Base-by-base conservation (phyloP, 2,888 invertebrate genomes). In the Ametastegia equiseti region DNA sequence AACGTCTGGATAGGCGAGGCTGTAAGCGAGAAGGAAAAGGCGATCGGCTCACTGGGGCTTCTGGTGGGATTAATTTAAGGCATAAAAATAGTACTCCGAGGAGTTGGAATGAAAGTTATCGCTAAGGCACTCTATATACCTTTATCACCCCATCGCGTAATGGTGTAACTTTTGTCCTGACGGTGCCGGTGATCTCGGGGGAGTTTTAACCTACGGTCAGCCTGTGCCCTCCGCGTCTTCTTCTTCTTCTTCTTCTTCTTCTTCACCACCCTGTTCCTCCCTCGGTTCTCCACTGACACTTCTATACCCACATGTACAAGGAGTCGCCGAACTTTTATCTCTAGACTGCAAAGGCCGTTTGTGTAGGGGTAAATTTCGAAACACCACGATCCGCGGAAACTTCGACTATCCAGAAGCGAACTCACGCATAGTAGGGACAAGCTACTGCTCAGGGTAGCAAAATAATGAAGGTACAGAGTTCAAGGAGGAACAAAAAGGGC, bases 151-250 rank as follows among this genome's bases (percentile, higher is more conserved):
- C 85, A 89, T 90, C 89, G 86, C 89, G 88, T 89, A 90, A 91
- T 89, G 88, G 89, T 87, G 88, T 87, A 90, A 90, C 88, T 91
- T 90, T 89, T 89, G 87, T 86, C 86, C 83, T 82, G 85, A 84
- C 79, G 84, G 60, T 60, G 33, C 45, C 42, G 42, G 27, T 60
- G 78, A 78, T 78, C 78, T 45, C 78, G 7, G 45, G 78, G 78
- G 78, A 60, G 78, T 78, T 78, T 78, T 78, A 78, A 78, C 78
- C 60, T 63, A 78, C 78, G 78, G 78, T 78, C 78, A 78, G 60
- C 60, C 75, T 60, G 57, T 36, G 19, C 75, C 50, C 54, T 36
- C 27, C 5, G 30, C 39, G 54, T 45, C 71, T 30, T 47, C 23
- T 13, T 45, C 69, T 42, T 27, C 71, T 15, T 27, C 27, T 15